Percentiles rank a stretch among this genome's conserved stretches.
These are phyloP conservation scores for Eptatretus atami DNA, from an alignment of 2,797 vertebrate genomes.

Conservation along the genomic window DNA sequence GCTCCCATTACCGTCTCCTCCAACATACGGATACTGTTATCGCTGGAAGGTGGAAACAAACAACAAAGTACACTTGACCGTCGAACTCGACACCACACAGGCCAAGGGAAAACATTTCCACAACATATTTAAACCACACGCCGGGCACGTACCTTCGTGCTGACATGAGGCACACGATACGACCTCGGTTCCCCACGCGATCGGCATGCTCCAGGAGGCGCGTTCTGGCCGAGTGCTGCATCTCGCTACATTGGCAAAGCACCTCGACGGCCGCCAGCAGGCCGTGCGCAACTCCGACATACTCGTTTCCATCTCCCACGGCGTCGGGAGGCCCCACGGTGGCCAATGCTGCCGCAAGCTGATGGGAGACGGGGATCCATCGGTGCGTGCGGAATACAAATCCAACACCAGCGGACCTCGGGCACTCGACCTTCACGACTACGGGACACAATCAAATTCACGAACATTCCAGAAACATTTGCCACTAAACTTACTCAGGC, in stretches of 20 bases:
- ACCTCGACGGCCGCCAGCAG: conserved; percentile 68
- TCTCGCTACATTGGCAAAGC: conserved; percentile 63
- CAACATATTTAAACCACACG: too few relatives aligned
- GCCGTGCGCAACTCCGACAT: conserved; percentile 80
- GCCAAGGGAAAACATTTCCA: neutral
- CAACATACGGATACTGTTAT: conserved; percentile 87
- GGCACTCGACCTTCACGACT: too few relatives aligned
- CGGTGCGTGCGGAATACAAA: neutral
- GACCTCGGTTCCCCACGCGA: conserved; percentile 54
- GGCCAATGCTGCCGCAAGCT: conserved; percentile 75
- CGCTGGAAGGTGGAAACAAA: conserved; percentile 18
- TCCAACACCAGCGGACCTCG: too few relatives aligned
- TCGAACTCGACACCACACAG: neutral
- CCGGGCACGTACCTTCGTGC: too few relatives aligned
- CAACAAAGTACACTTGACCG: neutral
- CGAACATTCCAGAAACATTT: too few relatives aligned
- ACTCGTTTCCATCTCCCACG: conserved; percentile 45
- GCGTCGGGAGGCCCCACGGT: conserved; percentile 81
- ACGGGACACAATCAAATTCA: too few relatives aligned
- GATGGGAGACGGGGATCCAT: conserved; percentile 4
- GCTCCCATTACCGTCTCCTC: conserved; percentile 89
- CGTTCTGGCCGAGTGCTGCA: conserved; percentile 58
- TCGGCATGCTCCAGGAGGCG: conserved; percentile 63
- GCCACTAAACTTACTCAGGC: too few relatives aligned
- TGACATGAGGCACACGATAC: conserved; percentile 44